Conservation (phyloP, 1,140 invertebrate species). For the Meloidogyne chitwoodi region DNA sequence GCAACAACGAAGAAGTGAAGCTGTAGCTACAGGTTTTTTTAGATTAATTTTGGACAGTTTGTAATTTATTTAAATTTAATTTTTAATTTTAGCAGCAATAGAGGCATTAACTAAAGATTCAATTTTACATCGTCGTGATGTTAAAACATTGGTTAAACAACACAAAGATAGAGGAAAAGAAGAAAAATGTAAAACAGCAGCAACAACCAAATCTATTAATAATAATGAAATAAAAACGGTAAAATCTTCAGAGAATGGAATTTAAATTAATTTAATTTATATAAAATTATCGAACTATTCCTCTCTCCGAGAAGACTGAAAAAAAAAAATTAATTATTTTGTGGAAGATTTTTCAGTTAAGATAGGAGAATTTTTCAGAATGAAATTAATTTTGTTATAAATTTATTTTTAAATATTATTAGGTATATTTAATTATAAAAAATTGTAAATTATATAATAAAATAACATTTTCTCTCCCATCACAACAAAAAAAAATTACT, state of each 20-base stretch:
- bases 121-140: conserved; percentile 57
- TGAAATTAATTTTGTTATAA: too few relatives aligned
- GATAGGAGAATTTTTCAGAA: too few relatives aligned
- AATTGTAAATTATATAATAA: too few relatives aligned
- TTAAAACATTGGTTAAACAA: conserved; percentile 58
- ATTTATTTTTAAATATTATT: too few relatives aligned
- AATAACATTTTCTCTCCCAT: too few relatives aligned
- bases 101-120: conserved; percentile 60
- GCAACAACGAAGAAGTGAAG: conserved; percentile 59
- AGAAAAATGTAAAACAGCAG: conserved; percentile 10
- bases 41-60: neutral
- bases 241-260: neutral
- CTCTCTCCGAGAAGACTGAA: too few relatives aligned
- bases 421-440: too few relatives aligned
- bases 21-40: conserved; percentile 47
- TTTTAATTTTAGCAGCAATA: conserved; percentile 44
- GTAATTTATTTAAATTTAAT: neutral
- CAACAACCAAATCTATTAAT: neutral
- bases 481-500: too few relatives aligned
- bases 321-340: too few relatives aligned
- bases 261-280: neutral
- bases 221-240: neutral
- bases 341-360: too few relatives aligned
- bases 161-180: conserved; percentile 51
- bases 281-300: neutral